Base-by-base conservation (phyloP, 2,113 vertebrate species). In the Chaetodon trifascialis region DNA sequence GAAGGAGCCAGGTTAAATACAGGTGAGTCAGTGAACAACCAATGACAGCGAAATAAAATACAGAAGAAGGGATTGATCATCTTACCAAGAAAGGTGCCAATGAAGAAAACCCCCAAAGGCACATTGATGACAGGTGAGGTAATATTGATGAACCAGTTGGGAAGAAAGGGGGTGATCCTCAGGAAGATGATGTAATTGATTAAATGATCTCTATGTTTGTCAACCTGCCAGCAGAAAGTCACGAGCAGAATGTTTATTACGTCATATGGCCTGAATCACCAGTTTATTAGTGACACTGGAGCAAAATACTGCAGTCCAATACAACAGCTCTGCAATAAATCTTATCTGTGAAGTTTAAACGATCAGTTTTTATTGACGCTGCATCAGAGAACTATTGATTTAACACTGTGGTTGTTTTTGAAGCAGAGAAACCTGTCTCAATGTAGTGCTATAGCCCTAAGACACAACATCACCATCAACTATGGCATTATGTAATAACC, bases 111-210 rank as follows among this genome's bases (percentile, higher is more conserved):
- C 86, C 98, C 96, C 88, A 99, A 77, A 85, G 98, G 98, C 84
- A 99, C 97, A 0, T 99, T 98, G 92, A 99, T 99, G 89, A 99
- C 96, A 76, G 98, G 98, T 73, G 98, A 98, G 23, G 98, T 99
- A 90, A 99, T 99, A 93, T 99, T 99, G 95, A 99, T 99, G 94
- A 99, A 99, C 98, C 98, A 99, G 90, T 99, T 99, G 21, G 98
- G 98, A 85, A 99, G 97, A 87, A 99, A 99, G 23, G 98, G 98
- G 4, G 98, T 99, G 92, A 99, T 99, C 93, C 98, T 97, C 95
- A 99, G 91, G 94, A 99, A 99, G 94, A 99, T 97, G n/a, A 99
- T 99, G 92, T 99, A 99, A 94, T 99, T 99, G 88, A 99, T 99
- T 70, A 99, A 97, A 94, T 99, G 98, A 74, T 97, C 96, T 95